Percentiles rank a stretch among this genome's conserved stretches.
Conservation (phyloP, 2,888 invertebrate genomes). For the Hecatera dysodea region DNA sequence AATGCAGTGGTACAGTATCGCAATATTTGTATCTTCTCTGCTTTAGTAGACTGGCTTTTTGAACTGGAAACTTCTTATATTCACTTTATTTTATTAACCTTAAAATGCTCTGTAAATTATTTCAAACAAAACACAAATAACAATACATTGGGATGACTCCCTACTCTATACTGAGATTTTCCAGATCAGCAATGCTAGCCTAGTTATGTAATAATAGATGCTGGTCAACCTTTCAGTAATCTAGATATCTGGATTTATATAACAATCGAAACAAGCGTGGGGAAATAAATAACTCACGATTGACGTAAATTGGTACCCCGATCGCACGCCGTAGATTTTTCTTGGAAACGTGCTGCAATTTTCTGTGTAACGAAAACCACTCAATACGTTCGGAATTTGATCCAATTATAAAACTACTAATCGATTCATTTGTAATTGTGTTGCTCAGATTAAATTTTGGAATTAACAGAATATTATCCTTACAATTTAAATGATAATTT, state of each 20-base stretch:
- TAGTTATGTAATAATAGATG: conserved; percentile 19
- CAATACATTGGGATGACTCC: background rate
- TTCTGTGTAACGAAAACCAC: background rate
- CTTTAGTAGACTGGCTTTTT: background rate
- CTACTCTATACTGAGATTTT: background rate
- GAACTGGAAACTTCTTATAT: too few species aligned
- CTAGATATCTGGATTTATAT: conserved; percentile 3
- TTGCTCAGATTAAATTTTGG: background rate
- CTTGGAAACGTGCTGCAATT: background rate
- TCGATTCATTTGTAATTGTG: background rate
- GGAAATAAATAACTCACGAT: conserved; percentile 23
- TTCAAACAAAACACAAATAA: too few species aligned
- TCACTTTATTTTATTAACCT: too few species aligned
- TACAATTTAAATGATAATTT: too few species aligned
- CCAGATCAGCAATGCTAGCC: background rate
- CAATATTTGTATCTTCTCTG: too few species aligned
- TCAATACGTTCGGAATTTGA: conserved; percentile 7
- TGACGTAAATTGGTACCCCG: background rate
- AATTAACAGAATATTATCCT: background rate
- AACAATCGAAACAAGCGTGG: background rate
- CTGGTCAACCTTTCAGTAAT: conserved; percentile 16
- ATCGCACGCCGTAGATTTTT: background rate
- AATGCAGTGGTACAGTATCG: too few species aligned
- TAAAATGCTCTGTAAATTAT: too few species aligned
- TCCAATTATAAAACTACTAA: conserved; percentile 10